Percentiles rank a stretch among this genome's conserved stretches.
These are phyloP conservation scores for Apogon talboti DNA, from an alignment of 2,797 vertebrate species.

Conservation along the genomic window DNA sequence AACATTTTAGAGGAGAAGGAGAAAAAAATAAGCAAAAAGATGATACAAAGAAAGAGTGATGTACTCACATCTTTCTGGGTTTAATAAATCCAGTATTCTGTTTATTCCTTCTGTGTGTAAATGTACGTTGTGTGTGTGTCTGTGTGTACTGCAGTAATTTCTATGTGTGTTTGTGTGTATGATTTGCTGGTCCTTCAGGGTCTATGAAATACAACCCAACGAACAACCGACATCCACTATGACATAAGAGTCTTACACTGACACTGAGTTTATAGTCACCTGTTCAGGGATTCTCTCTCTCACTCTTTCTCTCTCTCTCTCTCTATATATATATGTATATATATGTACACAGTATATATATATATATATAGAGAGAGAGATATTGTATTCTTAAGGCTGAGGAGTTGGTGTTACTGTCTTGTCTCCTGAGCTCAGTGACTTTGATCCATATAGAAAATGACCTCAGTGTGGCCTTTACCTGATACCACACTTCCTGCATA, in stretches of 20 bases:
- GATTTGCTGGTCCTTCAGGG: background rate
- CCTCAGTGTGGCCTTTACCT: slow-evolving; percentile 23
- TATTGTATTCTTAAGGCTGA: background rate
- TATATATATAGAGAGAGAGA: no score
- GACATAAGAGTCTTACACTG: background rate
- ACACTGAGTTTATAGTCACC: no score
- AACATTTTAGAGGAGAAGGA: background rate
- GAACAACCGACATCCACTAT: background rate
- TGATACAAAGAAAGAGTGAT: background rate
- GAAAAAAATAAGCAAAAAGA: background rate
- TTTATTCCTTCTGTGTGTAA: background rate
- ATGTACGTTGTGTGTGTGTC: background rate
- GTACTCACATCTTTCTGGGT: no score
- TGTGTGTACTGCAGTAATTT: background rate
- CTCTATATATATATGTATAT: no score
- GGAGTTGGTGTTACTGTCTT: slow-evolving; percentile 11
- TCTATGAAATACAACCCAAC: slow-evolving; percentile 1
- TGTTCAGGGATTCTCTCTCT: no score
- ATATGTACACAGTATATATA: background rate
- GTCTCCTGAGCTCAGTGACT: slow-evolving; percentile 33
- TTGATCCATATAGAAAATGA: slow-evolving; percentile 38
- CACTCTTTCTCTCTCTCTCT: no score
- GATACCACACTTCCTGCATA: slow-evolving; percentile 9
- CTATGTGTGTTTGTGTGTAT: background rate
- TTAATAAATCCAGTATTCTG: background rate